phyloP scores from a whole-genome alignment of 2,888 invertebrate species.

The Hirtodrosophila confusa region DNA sequence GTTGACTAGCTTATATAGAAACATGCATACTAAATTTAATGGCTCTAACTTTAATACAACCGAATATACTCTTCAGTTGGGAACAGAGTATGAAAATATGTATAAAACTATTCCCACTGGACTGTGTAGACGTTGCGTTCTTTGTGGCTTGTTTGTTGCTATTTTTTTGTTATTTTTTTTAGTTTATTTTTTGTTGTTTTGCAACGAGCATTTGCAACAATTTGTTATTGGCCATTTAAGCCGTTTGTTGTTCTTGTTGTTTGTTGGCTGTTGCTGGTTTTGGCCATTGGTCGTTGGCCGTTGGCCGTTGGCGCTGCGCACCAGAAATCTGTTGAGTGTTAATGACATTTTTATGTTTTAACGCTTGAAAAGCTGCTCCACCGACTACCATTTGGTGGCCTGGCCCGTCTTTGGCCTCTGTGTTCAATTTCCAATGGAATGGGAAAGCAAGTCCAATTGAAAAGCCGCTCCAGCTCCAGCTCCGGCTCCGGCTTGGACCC shows the following conservation, averaged over 20 bases:
- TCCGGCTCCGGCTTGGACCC: constrained; percentile 9
- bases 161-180: constrained; percentile 19
- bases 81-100: constrained; percentile 12
- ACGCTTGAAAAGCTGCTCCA: constrained; percentile 72
- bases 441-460: constrained; percentile 67
- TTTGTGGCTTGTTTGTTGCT: constrained; percentile 29
- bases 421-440: constrained; percentile 21
- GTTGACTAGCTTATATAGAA: too few species aligned
- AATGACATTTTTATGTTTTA: constrained; percentile 78
- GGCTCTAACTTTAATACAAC: too few species aligned
- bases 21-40: too few species aligned
- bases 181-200: constrained; percentile 13
- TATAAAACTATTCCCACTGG: constrained; percentile 51
- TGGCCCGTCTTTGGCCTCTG: constrained; percentile 33
- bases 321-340: constrained; percentile 77
- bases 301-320: constrained; percentile 59
- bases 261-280: constrained; percentile 5
- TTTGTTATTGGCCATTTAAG: constrained; percentile 79
- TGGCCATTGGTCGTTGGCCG: constrained; percentile 28
- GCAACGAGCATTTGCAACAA: constrained; percentile 71
- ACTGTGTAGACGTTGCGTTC: constrained; percentile 46
- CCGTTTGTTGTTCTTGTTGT: constrained; percentile 47
- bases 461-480: constrained; percentile 30
- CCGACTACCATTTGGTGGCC: constrained; percentile 46
- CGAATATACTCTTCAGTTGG: too few species aligned